Evolutionary conservation across 2,797 vertebrate species (phyloP).

Genomic region (Arremon aurantiirostris): DNA sequence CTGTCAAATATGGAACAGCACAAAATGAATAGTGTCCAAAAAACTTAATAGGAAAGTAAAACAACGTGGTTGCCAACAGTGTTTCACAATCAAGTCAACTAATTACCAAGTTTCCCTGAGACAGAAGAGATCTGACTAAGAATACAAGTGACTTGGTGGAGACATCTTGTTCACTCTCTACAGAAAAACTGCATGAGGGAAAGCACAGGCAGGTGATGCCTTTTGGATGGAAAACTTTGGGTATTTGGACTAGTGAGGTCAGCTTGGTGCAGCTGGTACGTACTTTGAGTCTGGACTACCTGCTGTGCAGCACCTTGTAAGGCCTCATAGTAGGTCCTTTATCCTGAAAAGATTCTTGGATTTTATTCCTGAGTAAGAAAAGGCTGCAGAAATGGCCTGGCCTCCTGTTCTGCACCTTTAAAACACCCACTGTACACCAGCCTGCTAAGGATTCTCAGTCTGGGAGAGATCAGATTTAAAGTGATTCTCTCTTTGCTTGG

Average conservation of each 20-base stretch:
- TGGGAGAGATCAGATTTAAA: background rate
- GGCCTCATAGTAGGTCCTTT: background rate
- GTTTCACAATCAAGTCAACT: background rate
- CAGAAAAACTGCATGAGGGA: background rate
- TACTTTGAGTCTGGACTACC: background rate
- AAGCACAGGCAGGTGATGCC: background rate
- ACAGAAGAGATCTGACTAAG: background rate
- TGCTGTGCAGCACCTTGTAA: background rate
- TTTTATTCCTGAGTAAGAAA: background rate
- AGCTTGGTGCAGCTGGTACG: background rate
- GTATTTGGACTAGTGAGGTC: background rate
- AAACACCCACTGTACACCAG: background rate
- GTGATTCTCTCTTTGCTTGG: background rate
- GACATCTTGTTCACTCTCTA: background rate
- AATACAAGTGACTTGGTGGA: background rate
- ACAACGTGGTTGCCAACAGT: background rate
- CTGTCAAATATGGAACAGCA: background rate
- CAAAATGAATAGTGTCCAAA: background rate
- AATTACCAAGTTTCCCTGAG: background rate
- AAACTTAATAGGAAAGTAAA: background rate
- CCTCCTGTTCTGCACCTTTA: background rate
- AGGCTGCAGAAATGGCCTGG: background rate
- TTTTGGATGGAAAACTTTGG: slow-evolving; percentile 5
- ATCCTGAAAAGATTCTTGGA: slow-evolving; percentile 20
- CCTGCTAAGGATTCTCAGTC: background rate